Percentiles rank a stretch among this genome's conserved stretches.
phyloP scores from a whole-genome alignment of 2,888 invertebrate species.

The Cryptus armator region DNA sequence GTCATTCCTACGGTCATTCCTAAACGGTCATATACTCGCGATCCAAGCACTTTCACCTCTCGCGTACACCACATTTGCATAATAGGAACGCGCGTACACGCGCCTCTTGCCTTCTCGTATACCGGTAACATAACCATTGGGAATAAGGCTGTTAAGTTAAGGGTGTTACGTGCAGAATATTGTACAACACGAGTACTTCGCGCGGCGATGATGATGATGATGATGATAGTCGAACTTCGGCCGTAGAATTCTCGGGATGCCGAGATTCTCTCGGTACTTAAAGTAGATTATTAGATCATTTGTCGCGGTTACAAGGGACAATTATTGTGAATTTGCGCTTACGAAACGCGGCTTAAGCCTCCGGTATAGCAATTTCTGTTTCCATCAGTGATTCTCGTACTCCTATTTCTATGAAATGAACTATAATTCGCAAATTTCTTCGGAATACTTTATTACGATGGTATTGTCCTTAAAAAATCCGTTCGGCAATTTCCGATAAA shows the following conservation, averaged over 20 bases:
- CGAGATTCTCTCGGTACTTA: slow-evolving; percentile 5
- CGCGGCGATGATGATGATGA: slow-evolving; percentile 35
- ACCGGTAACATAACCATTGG: slow-evolving; percentile 75
- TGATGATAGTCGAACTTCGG: slow-evolving; percentile 28
- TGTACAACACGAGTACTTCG: slow-evolving; percentile 63
- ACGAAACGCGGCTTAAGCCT: background rate
- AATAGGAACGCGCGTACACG: slow-evolving; percentile 72
- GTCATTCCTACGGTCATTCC: slow-evolving; percentile 74
- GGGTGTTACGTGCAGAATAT: slow-evolving; percentile 74
- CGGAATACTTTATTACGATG: too few species aligned
- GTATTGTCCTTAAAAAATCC: too few species aligned
- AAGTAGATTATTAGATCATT: slow-evolving; percentile 10
- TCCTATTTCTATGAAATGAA: background rate
- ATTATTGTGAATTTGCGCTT: background rate
- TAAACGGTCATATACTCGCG: slow-evolving; percentile 77
- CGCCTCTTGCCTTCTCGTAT: slow-evolving; percentile 65
- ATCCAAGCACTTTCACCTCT: slow-evolving; percentile 78
- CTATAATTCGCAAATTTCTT: background rate
- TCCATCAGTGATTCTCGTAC: background rate
- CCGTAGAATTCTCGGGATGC: background rate
- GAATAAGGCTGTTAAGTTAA: slow-evolving; percentile 78
- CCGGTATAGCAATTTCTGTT: background rate
- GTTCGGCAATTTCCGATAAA: too few species aligned
- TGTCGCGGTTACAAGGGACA: background rate
- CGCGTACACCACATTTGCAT: slow-evolving; percentile 77